Percentiles rank a stretch among this genome's conserved stretches.
phyloP scores from a whole-genome alignment of 2,888 invertebrate species.

The Lampropteryx suffumata region DNA sequence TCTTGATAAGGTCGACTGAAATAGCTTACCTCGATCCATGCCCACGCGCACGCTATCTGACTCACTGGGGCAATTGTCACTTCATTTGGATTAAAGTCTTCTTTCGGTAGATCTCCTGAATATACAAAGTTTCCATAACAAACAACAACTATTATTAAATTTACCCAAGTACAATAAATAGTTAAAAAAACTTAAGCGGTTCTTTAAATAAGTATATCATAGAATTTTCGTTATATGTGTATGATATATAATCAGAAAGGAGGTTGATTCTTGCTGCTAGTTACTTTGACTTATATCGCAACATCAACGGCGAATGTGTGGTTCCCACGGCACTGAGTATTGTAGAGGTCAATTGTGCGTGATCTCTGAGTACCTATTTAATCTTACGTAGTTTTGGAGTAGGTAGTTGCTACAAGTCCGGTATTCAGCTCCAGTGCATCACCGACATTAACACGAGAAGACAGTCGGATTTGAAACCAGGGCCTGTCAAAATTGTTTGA shows the following conservation, averaged over 20 bases:
- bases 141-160: too few relatives aligned
- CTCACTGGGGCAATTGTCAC: slow-evolving; percentile 19
- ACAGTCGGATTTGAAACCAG: background rate
- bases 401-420: background rate
- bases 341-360: slow-evolving; percentile 15
- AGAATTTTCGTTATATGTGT: too few relatives aligned
- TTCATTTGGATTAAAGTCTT: slow-evolving; percentile 1
- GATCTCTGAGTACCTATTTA: slow-evolving; percentile 7
- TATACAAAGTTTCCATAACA: too few relatives aligned
- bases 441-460: background rate
- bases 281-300: background rate
- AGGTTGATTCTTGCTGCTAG: too few relatives aligned
- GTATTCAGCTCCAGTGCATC: background rate
- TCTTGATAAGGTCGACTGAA: slow-evolving; percentile 38
- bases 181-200: too few relatives aligned
- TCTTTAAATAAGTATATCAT: too few relatives aligned
- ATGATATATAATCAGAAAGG: too few relatives aligned
- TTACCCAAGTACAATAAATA: too few relatives aligned
- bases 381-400: background rate
- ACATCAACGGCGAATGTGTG: background rate
- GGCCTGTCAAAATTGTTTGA: background rate
- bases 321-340: slow-evolving; percentile 12
- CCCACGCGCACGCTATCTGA: slow-evolving; percentile 24
- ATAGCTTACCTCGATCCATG: slow-evolving; percentile 32
- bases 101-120: too few relatives aligned